Conservation (phyloP, 2,113 vertebrate species). For the Scortum barcoo region DNA sequence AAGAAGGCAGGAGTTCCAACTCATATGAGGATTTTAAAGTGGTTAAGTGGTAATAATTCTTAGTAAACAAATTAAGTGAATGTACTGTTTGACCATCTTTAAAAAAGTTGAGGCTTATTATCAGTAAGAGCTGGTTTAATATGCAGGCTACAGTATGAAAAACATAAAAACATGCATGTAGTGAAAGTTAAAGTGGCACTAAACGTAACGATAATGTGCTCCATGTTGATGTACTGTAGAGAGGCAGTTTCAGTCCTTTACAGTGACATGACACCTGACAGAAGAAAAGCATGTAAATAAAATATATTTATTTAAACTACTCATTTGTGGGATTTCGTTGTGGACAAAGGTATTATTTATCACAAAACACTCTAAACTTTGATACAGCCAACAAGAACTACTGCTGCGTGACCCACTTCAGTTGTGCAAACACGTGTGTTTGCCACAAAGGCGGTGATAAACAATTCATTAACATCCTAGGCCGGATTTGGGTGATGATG, state of each 20-base stretch:
- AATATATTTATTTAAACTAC: neutral
- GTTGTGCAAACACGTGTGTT: conserved; percentile 32
- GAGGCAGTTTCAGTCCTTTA: neutral
- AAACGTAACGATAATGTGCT: neutral
- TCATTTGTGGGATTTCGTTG: neutral
- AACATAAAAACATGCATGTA: neutral
- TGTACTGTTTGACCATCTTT: no score
- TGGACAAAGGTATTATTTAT: neutral
- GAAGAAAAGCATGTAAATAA: neutral
- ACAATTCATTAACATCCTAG: conserved; percentile 63
- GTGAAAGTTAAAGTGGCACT: no score
- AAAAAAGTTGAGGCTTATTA: no score
- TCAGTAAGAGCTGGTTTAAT: no score
- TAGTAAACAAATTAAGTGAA: no score
- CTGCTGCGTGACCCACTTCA: conserved; percentile 61
- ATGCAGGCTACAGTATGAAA: neutral
- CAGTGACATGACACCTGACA: neutral
- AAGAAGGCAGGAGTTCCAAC: no score
- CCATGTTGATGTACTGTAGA: neutral
- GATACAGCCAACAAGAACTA: conserved; percentile 4
- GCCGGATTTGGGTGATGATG: conserved; percentile 35
- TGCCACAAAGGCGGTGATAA: conserved; percentile 42
- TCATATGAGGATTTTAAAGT: neutral
- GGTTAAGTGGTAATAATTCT: no score
- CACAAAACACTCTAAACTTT: conserved; percentile 26